Base-by-base conservation (phyloP, 2,797 vertebrate species). In the Rachycentron canadum region DNA sequence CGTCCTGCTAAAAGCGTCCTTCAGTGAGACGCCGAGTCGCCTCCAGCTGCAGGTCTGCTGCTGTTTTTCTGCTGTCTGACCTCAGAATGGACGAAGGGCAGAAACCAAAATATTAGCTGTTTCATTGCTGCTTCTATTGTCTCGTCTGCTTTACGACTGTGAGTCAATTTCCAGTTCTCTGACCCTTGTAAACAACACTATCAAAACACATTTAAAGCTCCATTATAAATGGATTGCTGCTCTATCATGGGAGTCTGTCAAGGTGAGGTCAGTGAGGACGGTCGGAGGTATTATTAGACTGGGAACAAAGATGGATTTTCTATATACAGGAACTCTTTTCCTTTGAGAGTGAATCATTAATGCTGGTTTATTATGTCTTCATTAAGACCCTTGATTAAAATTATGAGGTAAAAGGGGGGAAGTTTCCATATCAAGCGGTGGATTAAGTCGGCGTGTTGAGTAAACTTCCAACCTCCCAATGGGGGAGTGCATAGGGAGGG, bases 201-300 rank as follows among this genome's bases (percentile, higher is more conserved):
- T 67, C 66, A 40, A 70, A 73, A 43, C 57, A 68, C 62, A 34
- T 86, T 79, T 53, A 66, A 59, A 69, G 68, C 66, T 75, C 1
- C 25, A 55, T 68, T 78, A 56, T 52, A 66, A 78, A 76, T 50
- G 67, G 55, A 67, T 57, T 7, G 58, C 70, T 58, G 68, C 56
- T 72, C 76, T 17, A 63, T 78, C 43, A 32, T 0, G 62, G 76
- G 80, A 84, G 56, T 45, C 71, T 53, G 69, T 69, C 56, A 53
- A 79, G 78, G 69, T 78, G 5, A 83, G 83, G 83, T 83, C 86
- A 73, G 67, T 0, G 36, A 68, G 77, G 78, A 84, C 53, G 32
- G 59, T 14, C 9, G 4, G 62, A 80, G 65, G 59, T 82, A 78
- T 85, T 80, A 78, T 85, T 87, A 88, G 72, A 69, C 32, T 2